A percentile compares a stretch with the other conserved stretches of the same genome.
phyloP scores from a whole-genome alignment of 2,888 invertebrate species.

The Parnassius orleans region DNA sequence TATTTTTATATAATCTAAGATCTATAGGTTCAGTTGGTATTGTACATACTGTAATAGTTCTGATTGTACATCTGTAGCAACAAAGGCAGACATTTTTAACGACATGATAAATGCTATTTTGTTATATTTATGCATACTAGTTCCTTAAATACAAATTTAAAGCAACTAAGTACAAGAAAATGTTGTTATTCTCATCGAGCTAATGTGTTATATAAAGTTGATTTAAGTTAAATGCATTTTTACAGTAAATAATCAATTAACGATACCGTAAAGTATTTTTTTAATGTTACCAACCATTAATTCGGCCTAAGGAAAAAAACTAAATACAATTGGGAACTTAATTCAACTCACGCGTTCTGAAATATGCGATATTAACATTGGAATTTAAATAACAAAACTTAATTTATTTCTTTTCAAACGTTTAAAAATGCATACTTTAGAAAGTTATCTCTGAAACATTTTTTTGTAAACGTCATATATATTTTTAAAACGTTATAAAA shows the following conservation, averaged over 20 bases:
- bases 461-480: no score
- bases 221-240: conserved; percentile 3
- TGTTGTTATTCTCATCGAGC: not conserved
- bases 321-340: not conserved
- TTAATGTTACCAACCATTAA: conserved; percentile 18
- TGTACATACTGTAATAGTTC: no score
- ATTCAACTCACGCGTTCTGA: conserved; percentile 1
- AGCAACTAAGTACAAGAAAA: conserved; percentile 5
- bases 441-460: no score
- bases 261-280: conserved; percentile 3
- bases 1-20: no score
- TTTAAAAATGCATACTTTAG: no score
- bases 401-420: no score
- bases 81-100: no score
- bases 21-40: no score
- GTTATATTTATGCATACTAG: conserved; percentile 3
- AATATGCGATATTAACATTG: not conserved
- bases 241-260: not conserved
- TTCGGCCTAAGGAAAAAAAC: not conserved
- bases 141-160: conserved; percentile 12
- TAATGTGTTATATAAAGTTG: not conserved
- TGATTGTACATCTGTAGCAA: no score
- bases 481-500: not conserved
- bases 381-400: no score
- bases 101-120: not conserved